Evolutionary conservation across 2,888 invertebrate species (phyloP).

Genomic region (Seira sanloemensis): DNA sequence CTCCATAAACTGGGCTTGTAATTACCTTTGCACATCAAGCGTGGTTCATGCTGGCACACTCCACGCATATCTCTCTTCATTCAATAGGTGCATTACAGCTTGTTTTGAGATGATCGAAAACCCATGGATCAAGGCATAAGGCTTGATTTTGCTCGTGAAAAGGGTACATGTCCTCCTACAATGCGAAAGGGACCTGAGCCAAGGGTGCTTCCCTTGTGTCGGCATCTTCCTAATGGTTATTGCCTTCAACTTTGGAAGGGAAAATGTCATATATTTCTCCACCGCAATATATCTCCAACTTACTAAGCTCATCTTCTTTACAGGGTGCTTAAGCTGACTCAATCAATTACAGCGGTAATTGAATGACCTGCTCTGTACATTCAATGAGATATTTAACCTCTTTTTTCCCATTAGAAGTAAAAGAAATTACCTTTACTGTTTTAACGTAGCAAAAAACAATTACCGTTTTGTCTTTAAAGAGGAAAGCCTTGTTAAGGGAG

Average conservation of each 20-base stretch:
- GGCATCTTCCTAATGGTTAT: conserved; percentile 47
- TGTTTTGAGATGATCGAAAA: conserved; percentile 36
- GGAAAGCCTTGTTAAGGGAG: conserved; percentile 24
- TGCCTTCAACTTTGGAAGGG: conserved; percentile 28
- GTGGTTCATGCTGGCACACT: conserved; percentile 43
- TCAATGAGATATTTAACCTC: conserved; percentile 39
- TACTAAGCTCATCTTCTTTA: too few relatives aligned
- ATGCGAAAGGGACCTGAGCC: background rate
- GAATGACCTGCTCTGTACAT: conserved; percentile 35
- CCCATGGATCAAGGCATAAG: background rate
- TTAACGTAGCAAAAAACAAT: background rate
- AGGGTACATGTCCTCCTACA: background rate
- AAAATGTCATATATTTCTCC: background rate
- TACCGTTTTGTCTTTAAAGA: conserved; percentile 16
- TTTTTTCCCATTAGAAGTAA: too few relatives aligned
- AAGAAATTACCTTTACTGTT: background rate
- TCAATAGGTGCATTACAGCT: conserved; percentile 53
- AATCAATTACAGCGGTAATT: conserved; percentile 61
- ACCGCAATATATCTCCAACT: background rate
- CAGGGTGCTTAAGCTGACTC: conserved; percentile 22
- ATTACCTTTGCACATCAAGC: conserved; percentile 17
- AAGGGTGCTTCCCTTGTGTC: conserved; percentile 52
- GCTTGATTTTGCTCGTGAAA: background rate
- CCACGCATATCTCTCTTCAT: conserved; percentile 29
- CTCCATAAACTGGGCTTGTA: conserved; percentile 23